Evolutionary conservation across 1,140 invertebrate genomes (phyloP).

Genomic region (Aphis craccivora): DNA sequence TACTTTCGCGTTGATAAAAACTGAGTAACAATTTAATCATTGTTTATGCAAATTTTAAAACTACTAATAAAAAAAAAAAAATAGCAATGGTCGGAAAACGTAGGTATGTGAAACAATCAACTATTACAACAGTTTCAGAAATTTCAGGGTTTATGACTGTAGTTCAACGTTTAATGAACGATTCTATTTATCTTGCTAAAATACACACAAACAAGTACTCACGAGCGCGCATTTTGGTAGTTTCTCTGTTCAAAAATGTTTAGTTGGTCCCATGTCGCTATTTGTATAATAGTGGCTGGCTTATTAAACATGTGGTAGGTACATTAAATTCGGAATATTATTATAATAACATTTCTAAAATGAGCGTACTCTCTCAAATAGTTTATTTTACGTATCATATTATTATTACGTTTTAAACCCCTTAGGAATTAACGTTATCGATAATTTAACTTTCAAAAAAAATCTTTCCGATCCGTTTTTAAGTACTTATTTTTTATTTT

Average conservation of each 20-base stretch:
- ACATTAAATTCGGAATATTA: not conserved
- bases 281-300: not conserved
- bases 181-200: not conserved
- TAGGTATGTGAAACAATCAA: not conserved
- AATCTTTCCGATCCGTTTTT: not conserved
- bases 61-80: not conserved
- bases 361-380: not conserved
- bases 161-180: slow-evolving; percentile 5
- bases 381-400: not conserved
- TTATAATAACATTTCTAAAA: not conserved
- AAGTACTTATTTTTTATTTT: not conserved
- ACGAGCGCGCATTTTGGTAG: not conserved
- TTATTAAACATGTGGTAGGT: not conserved
- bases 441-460: not conserved
- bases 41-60: not conserved
- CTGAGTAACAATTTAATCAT: not conserved
- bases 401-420: not conserved
- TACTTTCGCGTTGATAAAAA: not conserved
- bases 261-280: not conserved
- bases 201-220: not conserved
- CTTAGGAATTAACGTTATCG: not conserved
- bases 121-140: not conserved
- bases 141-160: not conserved
- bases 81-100: not conserved
- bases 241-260: not conserved